A percentile compares a stretch with the other conserved stretches of the same genome.
These are phyloP conservation scores for Spinus pinus DNA, from an alignment of 2,797 vertebrate species.

Conservation along the genomic window DNA sequence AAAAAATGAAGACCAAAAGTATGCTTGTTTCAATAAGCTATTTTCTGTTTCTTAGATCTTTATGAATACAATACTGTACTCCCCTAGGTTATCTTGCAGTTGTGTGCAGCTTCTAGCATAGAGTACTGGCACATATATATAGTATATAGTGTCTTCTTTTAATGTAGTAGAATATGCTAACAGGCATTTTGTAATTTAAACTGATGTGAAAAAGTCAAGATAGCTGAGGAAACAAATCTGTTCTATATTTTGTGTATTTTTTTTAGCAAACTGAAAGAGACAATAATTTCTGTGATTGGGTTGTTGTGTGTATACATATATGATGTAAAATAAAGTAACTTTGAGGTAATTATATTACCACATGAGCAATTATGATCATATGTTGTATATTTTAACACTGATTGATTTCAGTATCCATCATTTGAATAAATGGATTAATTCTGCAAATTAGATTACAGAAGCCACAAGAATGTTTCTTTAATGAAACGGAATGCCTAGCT, in stretches of 20 bases:
- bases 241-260: not conserved
- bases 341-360: not conserved
- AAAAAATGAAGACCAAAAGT: not conserved
- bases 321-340: not conserved
- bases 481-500: not conserved
- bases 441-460: not conserved
- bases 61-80: not conserved
- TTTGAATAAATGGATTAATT: not conserved
- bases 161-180: not conserved
- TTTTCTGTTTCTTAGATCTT: not conserved
- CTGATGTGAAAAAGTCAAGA: not conserved
- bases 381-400: not conserved
- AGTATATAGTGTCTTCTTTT: not conserved
- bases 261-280: not conserved
- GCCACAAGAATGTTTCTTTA: not conserved
- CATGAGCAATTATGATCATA: not conserved
- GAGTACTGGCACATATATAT: not conserved
- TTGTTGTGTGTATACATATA: not conserved
- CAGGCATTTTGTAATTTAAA: not conserved
- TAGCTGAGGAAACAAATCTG: not conserved
- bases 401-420: not conserved
- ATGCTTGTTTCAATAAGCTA: not conserved
- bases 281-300: not conserved
- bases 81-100: rapidly evolving
- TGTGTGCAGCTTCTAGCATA: not conserved